Percentiles rank a stretch among this genome's conserved stretches.
These are phyloP conservation scores for Cantharis rufa DNA, from an alignment of 2,888 invertebrate genomes.

Conservation along the genomic window DNA sequence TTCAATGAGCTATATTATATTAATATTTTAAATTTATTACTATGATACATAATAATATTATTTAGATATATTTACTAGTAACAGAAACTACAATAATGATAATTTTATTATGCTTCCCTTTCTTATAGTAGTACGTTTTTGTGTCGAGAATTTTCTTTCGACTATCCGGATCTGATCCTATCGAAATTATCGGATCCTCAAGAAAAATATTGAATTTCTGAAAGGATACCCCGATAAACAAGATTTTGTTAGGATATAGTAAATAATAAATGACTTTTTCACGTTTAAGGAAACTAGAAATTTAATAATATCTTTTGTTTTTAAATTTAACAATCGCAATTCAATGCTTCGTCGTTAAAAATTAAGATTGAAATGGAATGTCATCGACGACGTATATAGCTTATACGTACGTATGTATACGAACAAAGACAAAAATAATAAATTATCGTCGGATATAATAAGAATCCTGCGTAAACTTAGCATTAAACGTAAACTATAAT, in stretches of 20 bases:
- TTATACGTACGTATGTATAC: too few relatives aligned
- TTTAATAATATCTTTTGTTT: not conserved
- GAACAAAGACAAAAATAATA: too few relatives aligned
- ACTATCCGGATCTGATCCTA: not conserved
- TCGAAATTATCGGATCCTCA: not conserved
- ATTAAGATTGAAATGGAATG: not conserved
- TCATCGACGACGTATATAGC: not conserved
- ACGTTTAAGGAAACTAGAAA: not conserved
- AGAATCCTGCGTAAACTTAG: not conserved
- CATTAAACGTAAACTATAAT: not conserved
- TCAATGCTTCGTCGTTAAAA: not conserved
- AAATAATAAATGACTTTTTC: not conserved
- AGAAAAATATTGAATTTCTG: not conserved
- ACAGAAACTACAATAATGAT: not conserved
- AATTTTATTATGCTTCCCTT: not conserved
- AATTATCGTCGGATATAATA: not conserved
- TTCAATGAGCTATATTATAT: not conserved
- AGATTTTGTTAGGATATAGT: not conserved
- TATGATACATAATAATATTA: not conserved
- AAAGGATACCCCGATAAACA: not conserved
- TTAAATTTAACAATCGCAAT: not conserved
- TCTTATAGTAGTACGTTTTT: not conserved
- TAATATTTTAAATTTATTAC: not conserved
- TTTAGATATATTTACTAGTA: not conserved
- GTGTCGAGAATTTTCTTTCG: not conserved